Conservation (phyloP, 2,888 invertebrate species). For the Phoronis australis region DNA sequence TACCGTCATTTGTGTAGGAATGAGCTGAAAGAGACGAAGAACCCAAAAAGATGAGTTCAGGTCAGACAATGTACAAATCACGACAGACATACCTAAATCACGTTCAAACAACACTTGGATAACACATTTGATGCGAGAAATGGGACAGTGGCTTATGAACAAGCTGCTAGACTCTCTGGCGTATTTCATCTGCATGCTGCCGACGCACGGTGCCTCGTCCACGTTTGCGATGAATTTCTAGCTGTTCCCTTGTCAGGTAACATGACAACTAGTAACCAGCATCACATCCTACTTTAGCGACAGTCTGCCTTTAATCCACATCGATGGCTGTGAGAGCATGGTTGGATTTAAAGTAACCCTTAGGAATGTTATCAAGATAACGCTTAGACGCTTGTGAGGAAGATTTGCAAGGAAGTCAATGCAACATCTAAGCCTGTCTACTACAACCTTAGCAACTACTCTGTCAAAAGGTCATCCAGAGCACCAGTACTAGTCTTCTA, state of each 20-base stretch:
- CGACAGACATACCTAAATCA: neutral
- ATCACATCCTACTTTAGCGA: neutral
- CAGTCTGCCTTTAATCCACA: neutral
- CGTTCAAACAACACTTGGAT: neutral
- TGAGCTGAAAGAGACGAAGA: neutral
- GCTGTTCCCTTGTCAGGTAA: neutral
- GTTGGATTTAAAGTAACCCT: neutral
- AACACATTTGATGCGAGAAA: neutral
- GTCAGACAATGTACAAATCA: neutral
- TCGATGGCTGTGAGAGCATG: neutral
- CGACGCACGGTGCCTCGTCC: constrained; percentile 1
- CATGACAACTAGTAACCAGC: neutral
- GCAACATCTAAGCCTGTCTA: neutral
- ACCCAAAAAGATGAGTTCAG: neutral
- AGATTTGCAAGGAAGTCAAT: neutral
- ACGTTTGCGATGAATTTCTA: neutral
- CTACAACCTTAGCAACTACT: neutral
- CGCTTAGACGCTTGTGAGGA: neutral
- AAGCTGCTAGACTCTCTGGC: neutral
- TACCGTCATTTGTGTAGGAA: neutral
- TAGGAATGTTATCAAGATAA: neutral
- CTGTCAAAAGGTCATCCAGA: neutral
- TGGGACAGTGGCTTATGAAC: neutral
- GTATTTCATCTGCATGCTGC: constrained; percentile 1
- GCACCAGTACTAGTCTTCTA: too few relatives aligned